These are phyloP conservation scores for Alcedo atthis DNA, from an alignment of 2,797 vertebrate species.

Conservation along the genomic window DNA sequence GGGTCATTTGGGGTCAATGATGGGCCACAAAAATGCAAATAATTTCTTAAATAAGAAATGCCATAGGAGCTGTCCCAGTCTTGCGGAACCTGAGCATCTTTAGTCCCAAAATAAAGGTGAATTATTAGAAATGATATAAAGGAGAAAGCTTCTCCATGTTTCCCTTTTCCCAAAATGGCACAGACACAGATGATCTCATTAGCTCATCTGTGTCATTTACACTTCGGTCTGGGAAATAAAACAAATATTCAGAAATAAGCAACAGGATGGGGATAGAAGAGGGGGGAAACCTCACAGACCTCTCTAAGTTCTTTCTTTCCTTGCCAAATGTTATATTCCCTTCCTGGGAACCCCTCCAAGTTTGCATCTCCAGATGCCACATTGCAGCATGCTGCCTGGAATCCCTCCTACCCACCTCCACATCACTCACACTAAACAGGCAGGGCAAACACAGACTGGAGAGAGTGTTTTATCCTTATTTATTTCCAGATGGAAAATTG, in stretches of 20 bases:
- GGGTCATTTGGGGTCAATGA: not conserved
- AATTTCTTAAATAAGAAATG: not conserved
- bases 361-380: slow-evolving; percentile 64
- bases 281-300: slow-evolving; percentile 44
- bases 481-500: not conserved
- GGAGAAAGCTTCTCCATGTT: not conserved
- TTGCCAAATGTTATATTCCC: slow-evolving; percentile 55
- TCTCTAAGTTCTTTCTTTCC: slow-evolving; percentile 43
- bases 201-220: slow-evolving; percentile 63
- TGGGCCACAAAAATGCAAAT: not conserved
- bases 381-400: slow-evolving; percentile 56
- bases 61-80: not conserved
- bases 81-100: not conserved
- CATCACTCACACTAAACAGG: slow-evolving; percentile 26
- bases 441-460: slow-evolving; percentile 39
- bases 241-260: slow-evolving; percentile 65
- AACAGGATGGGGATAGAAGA: slow-evolving; percentile 21
- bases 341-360: slow-evolving; percentile 68
- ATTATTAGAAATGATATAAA: not conserved
- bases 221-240: slow-evolving; percentile 53
- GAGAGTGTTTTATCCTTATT: not conserved
- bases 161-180: slow-evolving; percentile 25
- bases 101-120: not conserved
- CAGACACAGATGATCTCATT: slow-evolving; percentile 52
- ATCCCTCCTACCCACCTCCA: slow-evolving; percentile 50